Evolutionary conservation across 2,797 vertebrate genomes (phyloP), one percentile per base, ranked within the genome.

Genomic region (Schizopygopsis malacanthus): DNA sequence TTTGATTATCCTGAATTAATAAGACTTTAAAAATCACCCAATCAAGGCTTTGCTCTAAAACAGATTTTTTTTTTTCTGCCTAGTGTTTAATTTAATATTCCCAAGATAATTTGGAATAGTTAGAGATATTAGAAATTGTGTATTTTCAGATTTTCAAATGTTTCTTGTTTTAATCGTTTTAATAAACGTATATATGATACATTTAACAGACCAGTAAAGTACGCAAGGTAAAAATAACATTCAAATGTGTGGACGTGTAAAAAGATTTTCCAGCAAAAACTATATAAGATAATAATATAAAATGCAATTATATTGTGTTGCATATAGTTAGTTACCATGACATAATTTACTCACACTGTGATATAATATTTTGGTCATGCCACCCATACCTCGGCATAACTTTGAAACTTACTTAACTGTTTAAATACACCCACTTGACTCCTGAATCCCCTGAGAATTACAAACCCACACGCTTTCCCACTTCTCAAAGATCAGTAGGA

Each of bases 401-500:
- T 71, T 72, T 45, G 22, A 45, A 72, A 70, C 93, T 92, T 93
- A 3, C 15, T 10, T 56, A 28, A 52, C 25, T 37, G 33, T 71
- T 73, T 25, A 39, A 25, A 63, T 43, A 41, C 41, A 65, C 25
- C 28, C 54, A 78, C 80, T 82, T 20, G 20, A 69, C 37, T 72
- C 70, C 41, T 25, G 41, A 28, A 18, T 67, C 70, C 20, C 20
- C 7, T 4, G 37, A 75, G 20, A 25, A 8, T 28, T 37, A 41
- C 71, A 77, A 63, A 80, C 76, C 92, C 92, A 86, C 92, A 88
- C 75, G 45, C 82, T 54, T 59, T 61, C 67, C 50, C 56, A 59
- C 87, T 87, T 83, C 86, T 90, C 90, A 96, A 96, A 91, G 93
- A 95, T 96, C 94, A 94, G 94, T 93, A 90, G 91, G 94, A 94